Percentiles rank a stretch among this genome's conserved stretches.
phyloP scores from a whole-genome alignment of 30 jellyfish, hydroid and myxozoan genomes.

The Pseudorhiza aurosa region DNA sequence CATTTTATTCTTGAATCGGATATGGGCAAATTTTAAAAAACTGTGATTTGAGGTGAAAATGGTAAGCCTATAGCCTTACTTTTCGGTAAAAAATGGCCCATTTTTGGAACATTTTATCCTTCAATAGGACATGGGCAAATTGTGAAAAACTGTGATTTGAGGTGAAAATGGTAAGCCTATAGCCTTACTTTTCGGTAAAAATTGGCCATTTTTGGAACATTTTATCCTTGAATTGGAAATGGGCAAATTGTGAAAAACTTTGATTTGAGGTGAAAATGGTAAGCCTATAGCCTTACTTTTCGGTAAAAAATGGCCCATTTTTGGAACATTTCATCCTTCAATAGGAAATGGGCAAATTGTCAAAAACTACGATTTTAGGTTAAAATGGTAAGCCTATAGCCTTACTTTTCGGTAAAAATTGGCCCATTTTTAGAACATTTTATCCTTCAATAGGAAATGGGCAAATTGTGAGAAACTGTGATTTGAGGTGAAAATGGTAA shows the following conservation, averaged over 20 bases:
- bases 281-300: neutral
- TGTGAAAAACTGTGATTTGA: no score
- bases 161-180: slow-evolving; percentile 3
- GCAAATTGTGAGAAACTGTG: no score
- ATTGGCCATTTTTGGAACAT: no score
- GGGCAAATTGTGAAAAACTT: neutral
- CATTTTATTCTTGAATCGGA: no score
- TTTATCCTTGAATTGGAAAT: no score
- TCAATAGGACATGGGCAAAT: no score
- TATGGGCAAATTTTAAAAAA: no score
- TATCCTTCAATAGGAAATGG: no score
- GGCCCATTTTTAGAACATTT: no score
- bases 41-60: neutral
- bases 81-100: neutral
- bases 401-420: neutral
- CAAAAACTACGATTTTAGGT: no score
- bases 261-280: neutral
- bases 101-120: no score
- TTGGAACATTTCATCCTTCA: no score
- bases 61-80: neutral
- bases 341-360: neutral
- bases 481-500: neutral
- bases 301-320: neutral
- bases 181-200: neutral
- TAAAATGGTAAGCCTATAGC: neutral